These are phyloP conservation scores for Channa argus DNA, from an alignment of 2,113 vertebrate species.

Conservation along the genomic window DNA sequence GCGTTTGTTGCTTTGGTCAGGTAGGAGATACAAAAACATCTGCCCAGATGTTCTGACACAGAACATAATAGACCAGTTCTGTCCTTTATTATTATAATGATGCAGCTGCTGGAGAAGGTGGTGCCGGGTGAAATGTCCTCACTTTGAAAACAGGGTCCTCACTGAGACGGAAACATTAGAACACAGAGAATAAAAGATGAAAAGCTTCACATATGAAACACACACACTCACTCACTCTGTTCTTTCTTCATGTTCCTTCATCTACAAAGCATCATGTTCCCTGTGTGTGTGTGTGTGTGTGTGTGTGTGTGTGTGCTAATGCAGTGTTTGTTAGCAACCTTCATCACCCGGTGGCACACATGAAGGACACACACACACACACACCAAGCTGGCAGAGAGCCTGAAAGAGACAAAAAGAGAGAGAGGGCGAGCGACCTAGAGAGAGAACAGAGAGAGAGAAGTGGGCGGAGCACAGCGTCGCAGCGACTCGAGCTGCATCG, in stretches of 20 bases:
- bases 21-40: too few relatives aligned
- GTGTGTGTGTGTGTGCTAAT: slow-evolving; percentile 30
- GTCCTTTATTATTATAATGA: too few relatives aligned
- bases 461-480: slow-evolving; percentile 54
- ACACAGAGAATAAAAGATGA: slow-evolving; percentile 51
- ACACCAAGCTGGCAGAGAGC: slow-evolving; percentile 30
- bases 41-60: too few relatives aligned
- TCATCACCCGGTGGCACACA: slow-evolving; percentile 6
- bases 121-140: neutral
- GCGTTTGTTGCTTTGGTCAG: too few relatives aligned
- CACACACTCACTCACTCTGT: neutral
- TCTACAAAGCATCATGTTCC: slow-evolving; percentile 37
- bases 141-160: neutral
- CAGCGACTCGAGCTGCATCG: slow-evolving; percentile 59
- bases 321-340: slow-evolving; percentile 45
- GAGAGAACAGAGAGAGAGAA: slow-evolving; percentile 25
- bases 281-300: neutral
- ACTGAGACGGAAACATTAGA: slow-evolving; percentile 7
- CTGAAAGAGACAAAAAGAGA: slow-evolving; percentile 10
- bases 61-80: too few relatives aligned
- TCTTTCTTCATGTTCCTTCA: slow-evolving; percentile 15
- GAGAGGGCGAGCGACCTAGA: slow-evolving; percentile 2
- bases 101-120: neutral
- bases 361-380: slow-evolving; percentile 52
- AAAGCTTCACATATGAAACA: neutral